Percentiles rank a stretch among this genome's conserved stretches.
phyloP scores from a whole-genome alignment of 2,888 invertebrate genomes.

The Andricus quercusramuli region DNA sequence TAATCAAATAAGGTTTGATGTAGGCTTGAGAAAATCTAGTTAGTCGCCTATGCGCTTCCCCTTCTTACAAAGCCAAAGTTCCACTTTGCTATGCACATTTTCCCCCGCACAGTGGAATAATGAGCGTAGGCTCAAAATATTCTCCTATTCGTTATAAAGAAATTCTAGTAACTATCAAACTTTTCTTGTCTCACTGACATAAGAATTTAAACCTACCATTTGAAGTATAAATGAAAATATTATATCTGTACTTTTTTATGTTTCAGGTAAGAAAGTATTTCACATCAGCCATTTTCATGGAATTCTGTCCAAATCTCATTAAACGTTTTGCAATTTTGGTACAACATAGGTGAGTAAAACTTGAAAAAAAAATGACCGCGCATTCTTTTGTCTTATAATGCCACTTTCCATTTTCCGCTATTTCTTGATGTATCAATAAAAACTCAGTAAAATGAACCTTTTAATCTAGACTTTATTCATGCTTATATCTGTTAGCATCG shows the following conservation, averaged over 20 bases:
- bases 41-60: neutral
- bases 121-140: neutral
- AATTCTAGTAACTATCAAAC: too few relatives aligned
- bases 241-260: neutral
- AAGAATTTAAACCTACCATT: too few relatives aligned
- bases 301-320: neutral
- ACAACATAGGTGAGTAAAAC: neutral
- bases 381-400: too few relatives aligned
- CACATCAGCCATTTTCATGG: neutral
- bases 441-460: too few relatives aligned
- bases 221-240: too few relatives aligned
- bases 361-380: neutral
- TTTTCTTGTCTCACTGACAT: too few relatives aligned
- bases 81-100: neutral
- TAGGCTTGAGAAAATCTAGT: conserved; percentile 1
- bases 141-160: neutral
- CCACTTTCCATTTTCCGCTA: too few relatives aligned
- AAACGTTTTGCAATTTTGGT: neutral
- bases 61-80: neutral
- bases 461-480: too few relatives aligned
- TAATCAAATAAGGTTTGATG: neutral
- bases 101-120: neutral
- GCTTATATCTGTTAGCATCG: too few relatives aligned
- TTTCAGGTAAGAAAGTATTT: neutral
- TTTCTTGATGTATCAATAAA: too few relatives aligned